Evolutionary conservation across 2,113 vertebrate species (phyloP).

Genomic region (Myotis yumanensis): DNA sequence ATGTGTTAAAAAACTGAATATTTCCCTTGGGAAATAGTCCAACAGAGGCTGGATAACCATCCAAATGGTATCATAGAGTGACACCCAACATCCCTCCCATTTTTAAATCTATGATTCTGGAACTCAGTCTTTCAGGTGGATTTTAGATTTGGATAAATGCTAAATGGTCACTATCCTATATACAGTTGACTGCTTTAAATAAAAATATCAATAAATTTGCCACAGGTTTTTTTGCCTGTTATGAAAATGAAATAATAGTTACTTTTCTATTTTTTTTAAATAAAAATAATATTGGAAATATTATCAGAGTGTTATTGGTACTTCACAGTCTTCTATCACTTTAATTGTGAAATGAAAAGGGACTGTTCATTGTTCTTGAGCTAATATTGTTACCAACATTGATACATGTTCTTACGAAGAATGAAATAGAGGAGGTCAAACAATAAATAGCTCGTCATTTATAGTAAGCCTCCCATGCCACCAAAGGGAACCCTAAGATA

Average conservation of each 20-base stretch:
- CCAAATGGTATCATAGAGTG: not conserved
- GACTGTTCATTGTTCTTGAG: constrained; percentile 40
- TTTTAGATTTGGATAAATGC: constrained; percentile 14
- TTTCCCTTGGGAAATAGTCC: not conserved
- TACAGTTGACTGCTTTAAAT: not conserved
- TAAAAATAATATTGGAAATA: not conserved
- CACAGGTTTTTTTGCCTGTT: not conserved
- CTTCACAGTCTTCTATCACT: not conserved
- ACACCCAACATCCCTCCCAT: not conserved
- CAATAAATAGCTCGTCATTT: constrained; percentile 41
- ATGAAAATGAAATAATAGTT: constrained; percentile 1
- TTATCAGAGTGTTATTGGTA: not conserved
- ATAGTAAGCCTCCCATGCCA: not conserved
- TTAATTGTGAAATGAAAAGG: not conserved
- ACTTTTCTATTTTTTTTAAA: not conserved
- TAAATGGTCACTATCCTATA: not conserved
- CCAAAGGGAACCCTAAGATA: constrained; percentile 49
- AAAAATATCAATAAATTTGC: not conserved
- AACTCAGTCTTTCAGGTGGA: not conserved
- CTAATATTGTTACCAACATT: not conserved
- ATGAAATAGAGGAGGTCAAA: not conserved
- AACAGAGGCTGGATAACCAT: not conserved
- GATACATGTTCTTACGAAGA: not conserved
- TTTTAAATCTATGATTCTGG: not conserved
- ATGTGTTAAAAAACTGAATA: not conserved